Conservation (phyloP, 1,140 invertebrate genomes). For the Pseudomyrmex dendroicus region DNA sequence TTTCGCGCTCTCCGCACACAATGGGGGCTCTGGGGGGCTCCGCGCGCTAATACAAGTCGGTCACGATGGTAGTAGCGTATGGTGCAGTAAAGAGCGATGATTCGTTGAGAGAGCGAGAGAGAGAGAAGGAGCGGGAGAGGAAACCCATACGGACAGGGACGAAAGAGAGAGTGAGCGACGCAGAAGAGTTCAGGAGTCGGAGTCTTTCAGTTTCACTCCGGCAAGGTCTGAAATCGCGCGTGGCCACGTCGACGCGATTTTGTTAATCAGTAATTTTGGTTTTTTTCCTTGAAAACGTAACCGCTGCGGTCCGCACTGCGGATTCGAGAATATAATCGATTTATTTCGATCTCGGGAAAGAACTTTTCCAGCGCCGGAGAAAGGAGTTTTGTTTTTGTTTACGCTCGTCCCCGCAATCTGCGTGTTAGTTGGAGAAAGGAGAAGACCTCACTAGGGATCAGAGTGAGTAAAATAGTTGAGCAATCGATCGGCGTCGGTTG, state of each 20-base stretch:
- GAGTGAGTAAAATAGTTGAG: conserved; percentile 57
- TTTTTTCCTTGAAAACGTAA: not conserved
- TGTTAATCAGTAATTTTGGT: too few relatives aligned
- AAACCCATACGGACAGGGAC: conserved; percentile 10
- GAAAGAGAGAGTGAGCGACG: conserved; percentile 53
- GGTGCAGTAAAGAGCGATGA: conserved; percentile 48
- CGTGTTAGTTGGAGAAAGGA: conserved; percentile 17
- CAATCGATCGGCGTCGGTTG: conserved; percentile 14
- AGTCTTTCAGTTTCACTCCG: conserved; percentile 72
- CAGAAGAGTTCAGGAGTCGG: conserved; percentile 58
- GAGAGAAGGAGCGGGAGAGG: conserved; percentile 31
- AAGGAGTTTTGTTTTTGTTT: conserved; percentile 48
- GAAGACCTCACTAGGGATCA: conserved; percentile 5
- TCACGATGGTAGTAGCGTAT: conserved; percentile 22
- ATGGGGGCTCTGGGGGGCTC: not conserved
- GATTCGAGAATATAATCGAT: not conserved
- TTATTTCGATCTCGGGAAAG: not conserved
- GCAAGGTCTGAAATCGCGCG: conserved; percentile 66
- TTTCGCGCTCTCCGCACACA: conserved; percentile 34
- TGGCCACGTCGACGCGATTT: conserved; percentile 44
- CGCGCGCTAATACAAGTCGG: conserved; percentile 17
- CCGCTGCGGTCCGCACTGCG: not conserved
- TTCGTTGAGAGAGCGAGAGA: not conserved
- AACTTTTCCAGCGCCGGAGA: conserved; percentile 23
- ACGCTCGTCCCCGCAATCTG: not conserved